These are phyloP conservation scores for Temnothorax nylanderi DNA, from an alignment of 1,140 invertebrate genomes.

Conservation along the genomic window DNA sequence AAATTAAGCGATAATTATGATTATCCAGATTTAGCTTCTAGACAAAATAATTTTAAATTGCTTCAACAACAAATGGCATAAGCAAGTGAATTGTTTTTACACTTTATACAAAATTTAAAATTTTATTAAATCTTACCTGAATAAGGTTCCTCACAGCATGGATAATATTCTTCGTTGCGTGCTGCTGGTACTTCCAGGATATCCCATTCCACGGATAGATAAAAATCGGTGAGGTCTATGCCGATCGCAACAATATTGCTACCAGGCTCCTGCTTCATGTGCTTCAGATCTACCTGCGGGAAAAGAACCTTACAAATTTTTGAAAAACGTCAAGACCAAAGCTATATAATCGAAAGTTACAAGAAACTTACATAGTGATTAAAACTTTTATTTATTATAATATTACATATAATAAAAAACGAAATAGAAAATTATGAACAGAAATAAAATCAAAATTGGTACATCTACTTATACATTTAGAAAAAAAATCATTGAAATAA, in stretches of 20 bases:
- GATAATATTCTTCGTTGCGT: conserved; percentile 97
- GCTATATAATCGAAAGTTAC: neutral
- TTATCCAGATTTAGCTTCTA: neutral
- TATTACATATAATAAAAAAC: neutral
- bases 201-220: conserved; percentile 99
- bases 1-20: neutral
- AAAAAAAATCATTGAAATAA: no score
- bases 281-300: conserved; percentile 92
- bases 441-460: neutral
- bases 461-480: no score
- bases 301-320: conserved; percentile 64
- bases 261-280: conserved; percentile 94
- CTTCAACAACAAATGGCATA: neutral
- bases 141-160: conserved; percentile 93
- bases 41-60: neutral
- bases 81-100: neutral
- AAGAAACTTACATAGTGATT: neutral
- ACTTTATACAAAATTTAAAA: neutral
- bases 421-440: neutral
- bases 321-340: neutral
- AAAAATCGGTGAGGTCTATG: conserved; percentile 97
- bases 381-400: neutral
- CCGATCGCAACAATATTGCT: conserved; percentile 94
- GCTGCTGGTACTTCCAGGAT: conserved; percentile 96
- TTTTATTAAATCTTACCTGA: conserved; percentile 87